phyloP scores from a whole-genome alignment of 2,797 vertebrate genomes.

The Avahi laniger region DNA sequence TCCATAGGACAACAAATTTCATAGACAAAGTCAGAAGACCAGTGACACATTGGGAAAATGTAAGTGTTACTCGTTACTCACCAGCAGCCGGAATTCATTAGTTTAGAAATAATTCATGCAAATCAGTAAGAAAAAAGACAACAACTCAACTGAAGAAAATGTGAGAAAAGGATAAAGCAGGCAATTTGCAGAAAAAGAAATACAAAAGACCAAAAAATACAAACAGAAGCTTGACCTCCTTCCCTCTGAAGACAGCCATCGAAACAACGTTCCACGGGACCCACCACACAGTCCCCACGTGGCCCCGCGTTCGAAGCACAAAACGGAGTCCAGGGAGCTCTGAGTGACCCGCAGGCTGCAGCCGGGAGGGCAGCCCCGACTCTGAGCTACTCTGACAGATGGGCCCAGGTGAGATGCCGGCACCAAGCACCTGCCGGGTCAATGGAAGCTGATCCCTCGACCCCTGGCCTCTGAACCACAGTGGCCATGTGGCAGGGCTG shows the following conservation, averaged over 20 bases:
- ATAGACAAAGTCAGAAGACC: neutral
- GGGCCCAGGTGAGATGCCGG: neutral
- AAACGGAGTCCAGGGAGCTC: neutral
- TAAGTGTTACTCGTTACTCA: too few species aligned
- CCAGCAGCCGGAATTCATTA: neutral
- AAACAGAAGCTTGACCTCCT: neutral
- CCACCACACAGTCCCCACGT: too few species aligned
- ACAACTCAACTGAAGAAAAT: neutral
- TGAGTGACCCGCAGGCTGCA: neutral
- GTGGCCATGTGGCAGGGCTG: too few species aligned
- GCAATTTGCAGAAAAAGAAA: neutral
- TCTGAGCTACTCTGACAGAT: accelerated
- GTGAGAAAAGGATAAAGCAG: neutral
- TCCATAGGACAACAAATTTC: neutral
- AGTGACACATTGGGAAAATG: too few species aligned
- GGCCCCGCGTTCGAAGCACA: neutral
- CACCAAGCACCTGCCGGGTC: neutral
- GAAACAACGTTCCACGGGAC: neutral
- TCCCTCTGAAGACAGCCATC: too few species aligned
- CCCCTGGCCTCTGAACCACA: too few species aligned
- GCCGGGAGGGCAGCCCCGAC: neutral
- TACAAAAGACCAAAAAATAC: accelerated
- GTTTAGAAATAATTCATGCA: neutral
- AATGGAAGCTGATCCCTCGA: neutral
- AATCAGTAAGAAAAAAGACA: neutral